A percentile compares a stretch with the other conserved stretches of the same genome.
Evolutionary conservation across 2,113 vertebrate species (phyloP).

Genomic region (Uria aalge): DNA sequence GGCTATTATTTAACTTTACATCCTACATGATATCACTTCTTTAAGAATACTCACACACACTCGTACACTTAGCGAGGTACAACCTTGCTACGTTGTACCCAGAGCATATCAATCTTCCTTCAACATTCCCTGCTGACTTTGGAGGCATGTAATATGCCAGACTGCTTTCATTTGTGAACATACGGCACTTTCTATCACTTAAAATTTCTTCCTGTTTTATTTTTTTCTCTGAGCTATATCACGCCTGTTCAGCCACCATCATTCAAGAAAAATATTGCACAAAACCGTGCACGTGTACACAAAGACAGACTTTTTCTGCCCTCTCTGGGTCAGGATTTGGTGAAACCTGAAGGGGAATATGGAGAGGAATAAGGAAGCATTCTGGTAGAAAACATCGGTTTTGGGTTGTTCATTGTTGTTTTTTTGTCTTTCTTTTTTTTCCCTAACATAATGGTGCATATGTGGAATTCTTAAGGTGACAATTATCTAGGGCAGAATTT

Average conservation of each 20-base stretch:
- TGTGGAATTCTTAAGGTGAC: background rate
- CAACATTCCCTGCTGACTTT: background rate
- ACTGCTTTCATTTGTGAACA: background rate
- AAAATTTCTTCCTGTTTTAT: background rate
- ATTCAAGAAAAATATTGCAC: background rate
- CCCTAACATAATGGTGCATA: background rate
- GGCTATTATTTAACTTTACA: background rate
- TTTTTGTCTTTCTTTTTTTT: too few relatives aligned
- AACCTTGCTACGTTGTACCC: background rate
- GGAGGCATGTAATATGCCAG: background rate
- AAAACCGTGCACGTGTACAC: accelerated
- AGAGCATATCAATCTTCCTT: background rate
- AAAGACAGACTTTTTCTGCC: background rate
- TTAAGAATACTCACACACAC: background rate
- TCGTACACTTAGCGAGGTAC: background rate
- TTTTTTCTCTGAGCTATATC: background rate
- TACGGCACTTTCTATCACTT: background rate
- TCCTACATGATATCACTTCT: background rate
- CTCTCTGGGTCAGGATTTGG: background rate
- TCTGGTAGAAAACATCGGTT: background rate
- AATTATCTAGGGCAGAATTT: background rate
- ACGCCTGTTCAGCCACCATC: background rate
- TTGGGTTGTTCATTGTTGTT: background rate
- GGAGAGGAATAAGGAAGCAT: background rate
- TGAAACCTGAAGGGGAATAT: background rate